Conservation (phyloP, 2,888 invertebrate species). For the Heteromyza rotundicornis region DNA sequence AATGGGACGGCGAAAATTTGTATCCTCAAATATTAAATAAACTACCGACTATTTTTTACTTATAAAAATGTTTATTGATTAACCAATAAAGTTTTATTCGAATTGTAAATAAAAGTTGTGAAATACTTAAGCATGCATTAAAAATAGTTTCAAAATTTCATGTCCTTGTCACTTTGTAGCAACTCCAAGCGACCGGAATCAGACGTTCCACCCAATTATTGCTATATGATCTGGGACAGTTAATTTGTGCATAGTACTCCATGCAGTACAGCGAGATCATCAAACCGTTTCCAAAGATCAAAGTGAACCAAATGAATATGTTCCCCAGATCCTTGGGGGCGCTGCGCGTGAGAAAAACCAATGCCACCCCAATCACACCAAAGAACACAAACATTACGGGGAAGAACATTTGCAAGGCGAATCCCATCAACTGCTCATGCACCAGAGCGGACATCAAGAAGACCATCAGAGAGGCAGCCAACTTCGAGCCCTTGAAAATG, state of each 20-base stretch:
- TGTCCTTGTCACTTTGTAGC: too few species aligned
- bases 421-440: slow-evolving; percentile 85
- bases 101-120: too few species aligned
- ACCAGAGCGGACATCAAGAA: slow-evolving; percentile 83
- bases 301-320: slow-evolving; percentile 81
- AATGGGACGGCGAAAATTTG: too few species aligned
- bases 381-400: slow-evolving; percentile 85
- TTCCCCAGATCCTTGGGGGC: slow-evolving; percentile 69
- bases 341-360: slow-evolving; percentile 66
- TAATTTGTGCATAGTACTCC: slow-evolving; percentile 67
- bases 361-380: slow-evolving; percentile 69
- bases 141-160: too few species aligned
- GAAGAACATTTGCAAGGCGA: slow-evolving; percentile 84
- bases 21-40: too few species aligned
- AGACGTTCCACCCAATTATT: slow-evolving; percentile 49
- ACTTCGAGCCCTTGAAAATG: slow-evolving; percentile 62
- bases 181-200: slow-evolving; percentile 66
- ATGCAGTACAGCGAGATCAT: slow-evolving; percentile 75
- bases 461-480: slow-evolving; percentile 69
- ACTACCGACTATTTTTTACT: too few species aligned
- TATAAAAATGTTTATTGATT: too few species aligned
- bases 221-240: slow-evolving; percentile 43
- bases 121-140: too few species aligned
- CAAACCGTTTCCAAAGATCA: slow-evolving; percentile 78
- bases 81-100: too few species aligned